Conservation (phyloP, 53 echinoderm and acorn worm genomes). For the Actinopyga echinites region DNA sequence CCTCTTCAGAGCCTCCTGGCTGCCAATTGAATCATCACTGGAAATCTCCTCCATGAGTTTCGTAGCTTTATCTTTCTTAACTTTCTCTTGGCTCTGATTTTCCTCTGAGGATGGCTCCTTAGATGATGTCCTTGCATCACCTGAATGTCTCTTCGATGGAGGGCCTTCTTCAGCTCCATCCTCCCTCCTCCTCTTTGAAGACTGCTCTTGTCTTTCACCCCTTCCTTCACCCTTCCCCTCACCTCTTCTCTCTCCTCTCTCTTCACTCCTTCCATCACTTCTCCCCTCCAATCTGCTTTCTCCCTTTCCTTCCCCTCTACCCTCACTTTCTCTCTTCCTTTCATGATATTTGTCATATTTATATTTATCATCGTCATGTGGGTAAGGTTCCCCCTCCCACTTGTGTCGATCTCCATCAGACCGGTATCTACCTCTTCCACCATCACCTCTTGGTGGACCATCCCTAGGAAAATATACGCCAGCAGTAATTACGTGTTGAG, state of each 20-base stretch:
- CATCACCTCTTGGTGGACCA: constrained; percentile 14
- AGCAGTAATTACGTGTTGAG: too few relatives aligned
- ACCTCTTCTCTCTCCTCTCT: constrained; percentile 9
- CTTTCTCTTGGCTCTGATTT: not conserved
- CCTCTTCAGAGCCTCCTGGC: constrained; percentile 12
- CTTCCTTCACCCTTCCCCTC: constrained; percentile 49
- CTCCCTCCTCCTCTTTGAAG: constrained; percentile 30
- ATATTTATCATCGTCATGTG: not conserved
- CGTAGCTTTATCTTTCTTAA: not conserved
- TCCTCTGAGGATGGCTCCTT: not conserved
- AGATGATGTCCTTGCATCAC: constrained; percentile 10
- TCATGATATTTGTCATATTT: not conserved
- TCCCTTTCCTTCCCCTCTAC: constrained; percentile 33
- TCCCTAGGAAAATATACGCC: constrained; percentile 6
- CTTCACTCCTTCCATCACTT: constrained; percentile 34
- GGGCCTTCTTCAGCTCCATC: constrained; percentile 44
- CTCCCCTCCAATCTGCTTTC: constrained; percentile 18
- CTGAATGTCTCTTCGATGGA: constrained; percentile 17
- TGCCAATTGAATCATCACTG: constrained; percentile 43
- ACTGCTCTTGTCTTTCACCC: constrained; percentile 41
- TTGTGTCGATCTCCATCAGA: constrained; percentile 2
- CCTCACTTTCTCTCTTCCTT: constrained; percentile 41
- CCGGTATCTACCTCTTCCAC: not conserved
- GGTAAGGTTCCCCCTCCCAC: constrained; percentile 1
- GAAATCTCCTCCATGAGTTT: constrained; percentile 39